Base-by-base conservation (phyloP, 1,140 invertebrate species). In the Mya arenaria region DNA sequence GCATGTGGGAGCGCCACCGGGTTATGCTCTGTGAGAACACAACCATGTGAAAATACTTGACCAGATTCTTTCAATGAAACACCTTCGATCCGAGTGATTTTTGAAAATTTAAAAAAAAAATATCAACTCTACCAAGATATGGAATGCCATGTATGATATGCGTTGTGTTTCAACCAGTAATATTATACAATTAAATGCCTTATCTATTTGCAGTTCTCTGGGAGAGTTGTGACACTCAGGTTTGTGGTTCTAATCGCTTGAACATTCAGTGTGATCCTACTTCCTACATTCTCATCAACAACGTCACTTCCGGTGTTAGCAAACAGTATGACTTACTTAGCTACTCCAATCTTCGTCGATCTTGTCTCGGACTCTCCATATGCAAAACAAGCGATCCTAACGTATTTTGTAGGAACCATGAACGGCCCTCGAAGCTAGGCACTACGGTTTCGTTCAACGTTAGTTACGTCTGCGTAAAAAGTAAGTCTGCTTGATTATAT, bases 291-390 rank as follows among this genome's bases (percentile, higher is more conserved):
- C 36, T 75, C 23, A 65, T 75, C 39, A 65, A 30, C 39, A 75
- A 75, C 60, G 73, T 75, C 37, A 63, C 58, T 75, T 75, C 73
- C 58, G 73, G 73, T 48, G 37, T 62, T 1, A 58, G 41, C 6
- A 17, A 32, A 19, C 37, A 1, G 10, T 75, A 44, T 44, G 71
- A 74, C 55, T 30, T 34, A 17, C 58, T 48, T 15, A 63, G 73
- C 17, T 75, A 44, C 44, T 6, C 25, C 13, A 75, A 75, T 23
- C 32, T 75, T 34, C 58, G 73, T 10, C 73, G 73, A 13, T 41
- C 62, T n/a, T 75, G 73, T 23, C 37, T 75, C 37, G 73, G 73
- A 3, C 58, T 75, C 56, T 41, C 55, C 8, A 44, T n/a, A n/a
- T 75, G 73, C 30, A 52, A 62, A n/a, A 37, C 73, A 8, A 65